Percentiles rank a stretch among this genome's conserved stretches.
These are phyloP conservation scores for Blastobasis lacticolella DNA, from an alignment of 2,888 invertebrate species.

Conservation along the genomic window DNA sequence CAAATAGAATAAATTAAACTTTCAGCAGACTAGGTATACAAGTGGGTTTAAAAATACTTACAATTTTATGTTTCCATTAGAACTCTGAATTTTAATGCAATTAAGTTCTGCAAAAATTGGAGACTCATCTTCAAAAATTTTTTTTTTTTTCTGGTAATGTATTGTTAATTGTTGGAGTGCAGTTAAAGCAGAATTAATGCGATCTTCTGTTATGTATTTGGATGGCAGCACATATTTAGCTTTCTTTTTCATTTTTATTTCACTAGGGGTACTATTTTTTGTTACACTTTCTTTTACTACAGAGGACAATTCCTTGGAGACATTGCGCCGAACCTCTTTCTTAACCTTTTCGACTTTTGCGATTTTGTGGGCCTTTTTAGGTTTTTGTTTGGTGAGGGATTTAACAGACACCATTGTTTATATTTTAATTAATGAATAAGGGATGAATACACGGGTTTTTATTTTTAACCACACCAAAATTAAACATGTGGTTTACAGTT, in stretches of 20 bases:
- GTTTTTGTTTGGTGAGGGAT: constrained; percentile 1
- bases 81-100: constrained; percentile 78
- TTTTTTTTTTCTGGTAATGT: constrained; percentile 46
- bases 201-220: constrained; percentile 37
- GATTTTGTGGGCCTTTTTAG: constrained; percentile 7
- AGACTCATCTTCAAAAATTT: constrained; percentile 73
- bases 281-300: constrained; percentile 5
- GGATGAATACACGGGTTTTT: too few species aligned
- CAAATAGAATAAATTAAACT: not conserved
- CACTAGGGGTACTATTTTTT: constrained; percentile 1
- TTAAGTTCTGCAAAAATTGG: constrained; percentile 76
- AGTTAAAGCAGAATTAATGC: constrained; percentile 38
- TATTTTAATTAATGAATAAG: too few species aligned
- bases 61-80: constrained; percentile 76
- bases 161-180: constrained; percentile 42
- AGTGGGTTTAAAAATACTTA: constrained; percentile 45
- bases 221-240: constrained; percentile 48
- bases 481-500: too few species aligned
- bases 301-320: constrained; percentile 2
- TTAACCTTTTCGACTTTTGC: constrained; percentile 11
- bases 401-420: constrained; percentile 19
- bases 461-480: too few species aligned
- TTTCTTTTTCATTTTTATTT: constrained; percentile 25
- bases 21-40: not conserved
- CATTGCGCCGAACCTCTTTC: constrained; percentile 10